Conservation (phyloP, 2,888 invertebrate species). For the Lycocerus yunnanus region DNA sequence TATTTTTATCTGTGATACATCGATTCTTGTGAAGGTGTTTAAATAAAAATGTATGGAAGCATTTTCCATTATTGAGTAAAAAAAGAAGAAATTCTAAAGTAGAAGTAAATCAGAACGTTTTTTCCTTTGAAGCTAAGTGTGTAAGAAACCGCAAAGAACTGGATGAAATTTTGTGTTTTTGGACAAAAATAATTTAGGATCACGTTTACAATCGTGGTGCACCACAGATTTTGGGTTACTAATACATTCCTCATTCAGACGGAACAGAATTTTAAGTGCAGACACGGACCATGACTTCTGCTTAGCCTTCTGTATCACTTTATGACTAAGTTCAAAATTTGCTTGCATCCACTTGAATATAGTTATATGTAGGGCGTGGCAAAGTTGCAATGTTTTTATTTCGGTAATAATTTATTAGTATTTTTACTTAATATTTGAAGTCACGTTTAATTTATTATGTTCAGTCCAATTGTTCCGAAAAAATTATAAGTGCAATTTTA, state of each 20-base stretch:
- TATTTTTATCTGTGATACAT: no score
- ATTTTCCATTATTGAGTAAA: not conserved
- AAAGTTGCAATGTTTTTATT: not conserved
- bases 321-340: not conserved
- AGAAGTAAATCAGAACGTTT: no score
- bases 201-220: not conserved
- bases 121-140: not conserved
- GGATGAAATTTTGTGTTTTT: not conserved
- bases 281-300: not conserved
- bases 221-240: not conserved
- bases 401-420: not conserved
- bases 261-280: not conserved
- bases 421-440: not conserved
- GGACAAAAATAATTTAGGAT: not conserved
- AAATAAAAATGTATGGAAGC: no score
- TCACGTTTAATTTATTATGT: not conserved
- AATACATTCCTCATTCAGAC: not conserved
- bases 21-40: no score
- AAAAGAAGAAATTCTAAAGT: not conserved
- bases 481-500: not conserved
- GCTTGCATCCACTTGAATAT: not conserved
- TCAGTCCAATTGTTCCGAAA: not conserved
- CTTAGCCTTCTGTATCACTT: not conserved
- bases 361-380: not conserved
- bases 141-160: not conserved